These are phyloP conservation scores for Dolichallabes microphthalmus DNA, from an alignment of 2,113 vertebrate species.

Conservation along the genomic window DNA sequence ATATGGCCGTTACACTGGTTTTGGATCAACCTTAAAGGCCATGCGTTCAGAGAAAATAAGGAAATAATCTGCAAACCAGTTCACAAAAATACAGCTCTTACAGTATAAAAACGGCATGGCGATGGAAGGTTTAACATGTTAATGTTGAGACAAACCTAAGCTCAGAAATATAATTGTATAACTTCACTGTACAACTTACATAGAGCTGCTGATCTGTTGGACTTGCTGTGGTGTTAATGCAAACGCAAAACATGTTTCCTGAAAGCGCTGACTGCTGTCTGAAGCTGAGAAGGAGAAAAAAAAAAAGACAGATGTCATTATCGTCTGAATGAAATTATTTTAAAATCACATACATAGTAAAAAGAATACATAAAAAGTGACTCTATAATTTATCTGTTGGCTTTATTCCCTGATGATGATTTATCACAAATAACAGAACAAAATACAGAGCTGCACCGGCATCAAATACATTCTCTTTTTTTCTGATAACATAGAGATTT, in stretches of 20 bases:
- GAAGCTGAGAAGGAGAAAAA: conserved; percentile 74
- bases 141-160: not conserved
- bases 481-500: not conserved
- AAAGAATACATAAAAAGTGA: not conserved
- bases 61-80: not conserved
- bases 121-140: not conserved
- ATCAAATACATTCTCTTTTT: not conserved
- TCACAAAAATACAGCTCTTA: not conserved
- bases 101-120: not conserved
- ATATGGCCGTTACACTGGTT: too few relatives aligned
- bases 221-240: conserved; percentile 97
- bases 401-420: not conserved
- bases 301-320: not conserved
- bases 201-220: conserved; percentile 98
- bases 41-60: not conserved
- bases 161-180: not conserved
- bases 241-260: conserved; percentile 98
- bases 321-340: not conserved
- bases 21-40: not conserved
- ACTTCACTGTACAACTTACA: conserved; percentile 75
- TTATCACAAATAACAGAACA: not conserved
- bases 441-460: not conserved
- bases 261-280: conserved; percentile 96
- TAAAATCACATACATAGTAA: not conserved
- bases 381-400: too few relatives aligned